Evolutionary conservation across 2,797 vertebrate species (phyloP).

Genomic region (Sebastes trivittatus): DNA sequence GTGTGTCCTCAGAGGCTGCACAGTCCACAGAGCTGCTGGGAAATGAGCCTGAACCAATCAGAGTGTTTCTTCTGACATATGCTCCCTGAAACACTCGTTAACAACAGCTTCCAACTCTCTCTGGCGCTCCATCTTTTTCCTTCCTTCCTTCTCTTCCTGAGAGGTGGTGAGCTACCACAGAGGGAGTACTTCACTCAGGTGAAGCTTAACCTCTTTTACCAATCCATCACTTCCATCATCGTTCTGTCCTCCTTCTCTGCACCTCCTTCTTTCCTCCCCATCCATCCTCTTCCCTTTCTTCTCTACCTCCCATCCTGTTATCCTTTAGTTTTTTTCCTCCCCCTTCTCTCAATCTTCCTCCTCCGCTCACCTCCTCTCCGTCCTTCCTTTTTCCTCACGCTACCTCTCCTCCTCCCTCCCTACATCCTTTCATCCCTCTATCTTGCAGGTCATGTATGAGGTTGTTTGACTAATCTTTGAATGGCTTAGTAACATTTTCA

Average conservation of each 20-base stretch:
- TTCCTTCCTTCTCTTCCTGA: neutral
- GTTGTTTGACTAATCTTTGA: constrained; percentile 40
- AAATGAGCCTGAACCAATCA: constrained; percentile 36
- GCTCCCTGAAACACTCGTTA: constrained; percentile 1
- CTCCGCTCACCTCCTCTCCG: neutral
- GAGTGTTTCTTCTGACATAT: neutral
- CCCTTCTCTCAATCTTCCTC: neutral
- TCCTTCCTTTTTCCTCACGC: neutral
- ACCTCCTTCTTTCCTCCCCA: neutral
- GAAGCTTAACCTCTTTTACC: neutral
- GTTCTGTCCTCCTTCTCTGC: too few species aligned
- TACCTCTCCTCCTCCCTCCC: neutral
- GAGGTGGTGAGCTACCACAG: neutral
- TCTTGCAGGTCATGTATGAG: constrained; percentile 13
- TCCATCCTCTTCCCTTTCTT: neutral
- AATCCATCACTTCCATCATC: too few species aligned
- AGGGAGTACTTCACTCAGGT: neutral
- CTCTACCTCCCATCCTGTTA: neutral
- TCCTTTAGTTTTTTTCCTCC: neutral
- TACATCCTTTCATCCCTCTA: neutral
- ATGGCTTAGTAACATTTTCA: constrained; percentile 45
- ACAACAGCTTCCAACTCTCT: neutral
- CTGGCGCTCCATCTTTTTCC: neutral
- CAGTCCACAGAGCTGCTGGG: neutral
- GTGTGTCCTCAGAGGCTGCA: neutral